Evolutionary conservation across 2,888 invertebrate species (phyloP).

Genomic region (Hyles lineata): DNA sequence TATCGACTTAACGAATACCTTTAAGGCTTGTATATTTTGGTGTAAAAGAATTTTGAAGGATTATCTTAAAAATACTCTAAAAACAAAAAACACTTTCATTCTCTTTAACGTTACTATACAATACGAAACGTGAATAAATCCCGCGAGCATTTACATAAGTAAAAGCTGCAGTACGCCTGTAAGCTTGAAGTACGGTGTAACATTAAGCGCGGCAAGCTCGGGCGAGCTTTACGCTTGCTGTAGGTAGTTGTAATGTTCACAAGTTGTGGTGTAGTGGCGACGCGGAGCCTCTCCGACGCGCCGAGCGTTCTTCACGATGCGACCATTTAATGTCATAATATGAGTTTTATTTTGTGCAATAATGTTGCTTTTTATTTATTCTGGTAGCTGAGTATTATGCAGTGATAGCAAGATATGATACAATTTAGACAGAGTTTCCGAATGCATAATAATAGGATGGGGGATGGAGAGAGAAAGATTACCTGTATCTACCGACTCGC

Average conservation of each 20-base stretch:
- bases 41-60: no score
- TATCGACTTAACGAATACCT: no score
- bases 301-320: neutral
- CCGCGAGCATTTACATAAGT: slow-evolving; percentile 18
- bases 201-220: slow-evolving; percentile 14
- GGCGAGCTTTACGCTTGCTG: slow-evolving; percentile 5
- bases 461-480: no score
- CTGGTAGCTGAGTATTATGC: no score
- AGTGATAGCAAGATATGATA: no score
- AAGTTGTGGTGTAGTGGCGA: slow-evolving; percentile 1
- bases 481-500: no score
- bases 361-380: no score
- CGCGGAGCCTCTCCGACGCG: neutral
- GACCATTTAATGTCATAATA: no score
- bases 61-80: neutral
- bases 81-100: neutral
- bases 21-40: no score
- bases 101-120: neutral
- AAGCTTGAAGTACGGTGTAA: slow-evolving; percentile 22
- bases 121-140: neutral
- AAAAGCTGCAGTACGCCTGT: slow-evolving; percentile 8
- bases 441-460: no score
- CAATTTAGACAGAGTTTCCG: no score
- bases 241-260: slow-evolving; percentile 4
- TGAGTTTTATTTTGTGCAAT: no score